Evolutionary conservation across 1,140 invertebrate species (phyloP).

Genomic region (Trypoxylus dichotomus): DNA sequence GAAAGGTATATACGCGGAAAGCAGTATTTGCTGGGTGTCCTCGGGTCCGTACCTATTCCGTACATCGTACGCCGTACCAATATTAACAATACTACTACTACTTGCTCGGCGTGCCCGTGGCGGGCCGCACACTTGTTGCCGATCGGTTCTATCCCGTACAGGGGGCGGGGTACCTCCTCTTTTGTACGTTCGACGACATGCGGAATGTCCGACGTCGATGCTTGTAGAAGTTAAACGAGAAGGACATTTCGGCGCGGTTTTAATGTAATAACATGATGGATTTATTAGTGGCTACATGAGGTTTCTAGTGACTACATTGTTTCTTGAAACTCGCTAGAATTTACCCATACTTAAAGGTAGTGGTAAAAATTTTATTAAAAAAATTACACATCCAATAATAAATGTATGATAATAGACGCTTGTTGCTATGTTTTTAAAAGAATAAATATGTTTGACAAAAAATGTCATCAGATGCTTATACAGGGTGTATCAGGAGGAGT

Average conservation of each 20-base stretch:
- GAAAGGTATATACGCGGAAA: neutral
- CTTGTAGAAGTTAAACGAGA: neutral
- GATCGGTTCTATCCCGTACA: neutral
- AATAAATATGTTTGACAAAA: no score
- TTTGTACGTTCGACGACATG: constrained; percentile 2
- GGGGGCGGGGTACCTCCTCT: neutral
- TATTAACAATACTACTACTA: neutral
- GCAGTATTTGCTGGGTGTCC: neutral
- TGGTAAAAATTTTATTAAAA: no score
- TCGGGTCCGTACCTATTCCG: neutral
- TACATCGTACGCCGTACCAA: neutral
- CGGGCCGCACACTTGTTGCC: constrained; percentile 1
- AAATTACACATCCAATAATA: no score
- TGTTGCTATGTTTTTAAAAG: no score
- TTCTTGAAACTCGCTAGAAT: no score
- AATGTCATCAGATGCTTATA: no score
- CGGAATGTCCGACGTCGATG: neutral
- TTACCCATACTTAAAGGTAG: no score
- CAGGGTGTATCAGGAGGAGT: no score
- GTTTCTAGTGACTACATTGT: no score
- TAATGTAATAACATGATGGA: no score
- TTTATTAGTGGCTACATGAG: no score
- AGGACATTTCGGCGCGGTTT: neutral
- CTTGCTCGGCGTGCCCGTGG: neutral
- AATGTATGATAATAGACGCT: no score